Percentiles rank a stretch among this genome's conserved stretches.
phyloP scores from a whole-genome alignment of 2,113 vertebrate genomes.

The Crotalus tigris region DNA sequence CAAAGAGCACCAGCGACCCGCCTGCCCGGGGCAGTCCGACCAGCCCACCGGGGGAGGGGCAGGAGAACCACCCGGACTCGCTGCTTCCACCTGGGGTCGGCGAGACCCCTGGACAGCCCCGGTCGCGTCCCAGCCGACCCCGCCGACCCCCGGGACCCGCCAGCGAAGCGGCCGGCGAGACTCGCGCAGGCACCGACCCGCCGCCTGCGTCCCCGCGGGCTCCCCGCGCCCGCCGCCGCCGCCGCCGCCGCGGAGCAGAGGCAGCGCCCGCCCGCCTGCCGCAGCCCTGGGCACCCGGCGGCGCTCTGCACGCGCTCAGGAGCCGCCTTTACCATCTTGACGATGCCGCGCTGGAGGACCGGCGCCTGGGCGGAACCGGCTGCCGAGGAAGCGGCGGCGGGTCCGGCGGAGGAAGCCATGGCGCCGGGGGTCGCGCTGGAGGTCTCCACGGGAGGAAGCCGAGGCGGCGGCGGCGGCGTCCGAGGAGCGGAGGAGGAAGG shows the following conservation, averaged over 20 bases:
- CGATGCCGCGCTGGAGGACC: conserved; percentile 88
- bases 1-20: too few relatives aligned
- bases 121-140: too few relatives aligned
- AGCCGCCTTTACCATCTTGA: conserved; percentile 84
- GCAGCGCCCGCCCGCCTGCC: too few relatives aligned
- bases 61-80: not conserved
- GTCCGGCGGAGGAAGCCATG: conserved; percentile 71
- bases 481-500: not conserved
- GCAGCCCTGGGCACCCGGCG: too few relatives aligned
- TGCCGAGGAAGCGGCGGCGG: not conserved
- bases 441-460: not conserved
- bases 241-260: too few relatives aligned
- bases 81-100: too few relatives aligned
- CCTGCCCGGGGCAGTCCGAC: too few relatives aligned
- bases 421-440: conserved; percentile 32
- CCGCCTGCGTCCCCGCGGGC: not conserved
- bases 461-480: not conserved
- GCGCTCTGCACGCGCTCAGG: conserved; percentile 16
- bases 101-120: too few relatives aligned
- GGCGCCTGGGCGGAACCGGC: conserved; percentile 61
- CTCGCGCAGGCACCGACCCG: not conserved
- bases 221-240: too few relatives aligned
- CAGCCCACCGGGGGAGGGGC: not conserved
- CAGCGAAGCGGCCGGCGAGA: not conserved
- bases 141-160: not conserved